Conservation (phyloP, 2,888 invertebrate genomes). For the Hydroisotoma schaefferi region DNA sequence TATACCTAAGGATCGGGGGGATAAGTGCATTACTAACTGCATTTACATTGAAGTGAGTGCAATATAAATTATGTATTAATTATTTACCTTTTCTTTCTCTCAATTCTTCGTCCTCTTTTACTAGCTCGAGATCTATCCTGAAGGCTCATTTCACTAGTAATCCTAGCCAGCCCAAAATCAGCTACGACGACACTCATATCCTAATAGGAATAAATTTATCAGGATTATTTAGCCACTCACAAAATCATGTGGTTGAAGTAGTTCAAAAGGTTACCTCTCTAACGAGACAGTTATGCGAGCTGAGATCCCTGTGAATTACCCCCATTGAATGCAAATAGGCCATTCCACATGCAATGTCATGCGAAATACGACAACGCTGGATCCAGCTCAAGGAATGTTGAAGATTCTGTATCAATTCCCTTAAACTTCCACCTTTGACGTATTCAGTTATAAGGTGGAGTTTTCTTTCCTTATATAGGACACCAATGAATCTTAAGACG, state of each 20-base stretch:
- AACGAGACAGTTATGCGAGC: constrained; percentile 91
- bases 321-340: constrained; percentile 91
- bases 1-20: constrained; percentile 62
- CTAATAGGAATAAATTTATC: constrained; percentile 51
- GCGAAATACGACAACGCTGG: constrained; percentile 76
- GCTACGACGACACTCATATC: constrained; percentile 91
- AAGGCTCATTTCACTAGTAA: constrained; percentile 48
- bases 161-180: constrained; percentile 86
- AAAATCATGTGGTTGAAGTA: background rate
- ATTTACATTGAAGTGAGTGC: background rate
- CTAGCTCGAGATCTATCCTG: constrained; percentile 41
- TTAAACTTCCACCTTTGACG: constrained; percentile 85
- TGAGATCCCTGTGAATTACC: constrained; percentile 91
- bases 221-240: background rate
- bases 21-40: background rate
- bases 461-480: constrained; percentile 86
- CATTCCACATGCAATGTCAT: constrained; percentile 90
- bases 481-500: constrained; percentile 86
- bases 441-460: constrained; percentile 90
- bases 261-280: constrained; percentile 61
- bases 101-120: constrained; percentile 43
- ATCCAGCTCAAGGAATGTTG: constrained; percentile 70
- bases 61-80: background rate
- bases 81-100: constrained; percentile 44
- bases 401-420: constrained; percentile 75